A percentile compares a stretch with the other conserved stretches of the same genome.
Evolutionary conservation across 2,888 invertebrate genomes (phyloP).

Genomic region (Conistra vaccinii): DNA sequence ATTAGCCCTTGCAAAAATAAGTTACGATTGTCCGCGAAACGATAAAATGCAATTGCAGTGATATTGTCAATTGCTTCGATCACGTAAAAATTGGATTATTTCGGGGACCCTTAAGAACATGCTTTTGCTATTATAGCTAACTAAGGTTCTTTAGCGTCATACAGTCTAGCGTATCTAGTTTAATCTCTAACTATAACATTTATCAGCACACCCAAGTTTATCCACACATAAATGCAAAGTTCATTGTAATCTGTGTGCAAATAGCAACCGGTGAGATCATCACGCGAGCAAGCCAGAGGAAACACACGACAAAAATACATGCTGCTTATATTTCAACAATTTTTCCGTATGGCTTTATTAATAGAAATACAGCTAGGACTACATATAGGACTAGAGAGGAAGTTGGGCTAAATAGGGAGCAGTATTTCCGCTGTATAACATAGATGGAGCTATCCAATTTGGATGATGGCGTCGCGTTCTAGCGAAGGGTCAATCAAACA

Average conservation of each 20-base stretch:
- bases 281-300: constrained; percentile 32
- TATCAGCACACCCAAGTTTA: constrained; percentile 14
- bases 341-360: constrained; percentile 21
- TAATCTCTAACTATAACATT: constrained; percentile 16
- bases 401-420: constrained; percentile 32
- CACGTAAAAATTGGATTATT: too few relatives aligned
- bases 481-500: neutral
- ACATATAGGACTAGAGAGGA: constrained; percentile 19
- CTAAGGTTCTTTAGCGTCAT: constrained; percentile 15
- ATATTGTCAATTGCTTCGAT: too few relatives aligned
- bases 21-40: neutral
- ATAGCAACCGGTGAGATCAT: constrained; percentile 65
- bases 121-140: neutral
- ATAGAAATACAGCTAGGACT: constrained; percentile 1
- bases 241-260: constrained; percentile 65
- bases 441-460: constrained; percentile 10
- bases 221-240: constrained; percentile 54
- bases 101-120: neutral
- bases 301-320: constrained; percentile 39
- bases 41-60: too few relatives aligned
- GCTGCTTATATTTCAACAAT: constrained; percentile 28
- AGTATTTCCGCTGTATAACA: constrained; percentile 27
- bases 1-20: neutral
- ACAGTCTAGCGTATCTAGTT: constrained; percentile 22
- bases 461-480: neutral